phyloP scores from a whole-genome alignment of 1,140 invertebrate genomes.

The Anastrepha obliqua region DNA sequence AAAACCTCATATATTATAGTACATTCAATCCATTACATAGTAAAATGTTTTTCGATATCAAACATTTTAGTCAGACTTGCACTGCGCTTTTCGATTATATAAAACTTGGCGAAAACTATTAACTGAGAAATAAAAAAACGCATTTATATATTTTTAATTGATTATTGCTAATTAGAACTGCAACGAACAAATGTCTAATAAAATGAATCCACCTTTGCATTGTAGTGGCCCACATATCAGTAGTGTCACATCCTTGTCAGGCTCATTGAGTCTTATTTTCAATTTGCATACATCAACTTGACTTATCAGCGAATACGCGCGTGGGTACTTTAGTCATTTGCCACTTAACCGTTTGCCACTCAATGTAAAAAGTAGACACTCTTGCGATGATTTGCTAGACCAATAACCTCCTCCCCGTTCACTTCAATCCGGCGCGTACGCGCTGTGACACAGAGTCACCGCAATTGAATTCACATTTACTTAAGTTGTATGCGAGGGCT shows the following conservation, averaged over 20 bases:
- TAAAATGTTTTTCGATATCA: too few species aligned
- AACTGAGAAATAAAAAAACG: too few species aligned
- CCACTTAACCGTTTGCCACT: constrained; percentile 3
- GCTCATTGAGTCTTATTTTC: neutral
- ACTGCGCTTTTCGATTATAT: too few species aligned
- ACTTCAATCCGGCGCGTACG: neutral
- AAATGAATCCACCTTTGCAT: neutral
- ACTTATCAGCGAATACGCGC: neutral
- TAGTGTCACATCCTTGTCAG: neutral
- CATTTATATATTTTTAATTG: too few species aligned
- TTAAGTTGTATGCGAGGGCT: constrained; percentile 31
- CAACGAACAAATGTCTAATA: too few species aligned
- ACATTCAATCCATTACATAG: too few species aligned
- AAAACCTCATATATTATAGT: too few species aligned
- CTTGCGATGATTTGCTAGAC: neutral
- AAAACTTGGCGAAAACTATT: too few species aligned
- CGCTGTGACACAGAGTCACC: neutral
- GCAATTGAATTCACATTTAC: constrained; percentile 44
- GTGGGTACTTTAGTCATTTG: neutral
- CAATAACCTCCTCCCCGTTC: neutral
- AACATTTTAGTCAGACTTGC: too few species aligned
- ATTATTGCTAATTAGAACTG: too few species aligned
- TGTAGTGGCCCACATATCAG: too few species aligned
- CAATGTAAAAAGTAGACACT: constrained; percentile 16
- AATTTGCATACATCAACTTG: constrained; percentile 11